These are phyloP conservation scores for Glossosoma conforme DNA, from an alignment of 1,140 invertebrate species.

Conservation along the genomic window DNA sequence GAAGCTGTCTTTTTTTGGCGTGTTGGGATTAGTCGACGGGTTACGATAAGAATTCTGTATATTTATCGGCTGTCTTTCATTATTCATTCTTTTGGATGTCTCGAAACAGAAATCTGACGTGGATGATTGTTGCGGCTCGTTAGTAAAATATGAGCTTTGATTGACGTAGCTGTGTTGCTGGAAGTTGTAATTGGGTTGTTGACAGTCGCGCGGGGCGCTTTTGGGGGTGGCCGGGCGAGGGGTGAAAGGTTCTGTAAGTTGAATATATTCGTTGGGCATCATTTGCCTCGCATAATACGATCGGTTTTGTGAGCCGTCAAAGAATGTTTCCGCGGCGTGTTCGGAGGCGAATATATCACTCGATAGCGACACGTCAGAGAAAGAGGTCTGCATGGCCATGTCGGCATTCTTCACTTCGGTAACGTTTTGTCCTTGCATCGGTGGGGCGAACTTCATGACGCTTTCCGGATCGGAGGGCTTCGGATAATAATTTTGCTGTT, in stretches of 20 bases:
- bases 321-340: constrained; percentile 3
- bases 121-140: not conserved
- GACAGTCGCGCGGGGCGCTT: not conserved
- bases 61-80: not conserved
- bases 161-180: not conserved
- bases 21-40: too few relatives aligned
- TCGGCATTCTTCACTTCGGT: constrained; percentile 11
- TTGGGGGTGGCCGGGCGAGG: constrained; percentile 10
- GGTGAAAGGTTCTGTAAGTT: not conserved
- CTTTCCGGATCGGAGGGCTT: constrained; percentile 1
- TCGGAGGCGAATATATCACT: constrained; percentile 13
- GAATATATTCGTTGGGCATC: constrained; percentile 1
- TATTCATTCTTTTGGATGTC: not conserved
- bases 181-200: not conserved
- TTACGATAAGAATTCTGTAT: too few relatives aligned
- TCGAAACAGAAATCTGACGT: not conserved
- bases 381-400: constrained; percentile 15
- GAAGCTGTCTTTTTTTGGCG: not conserved
- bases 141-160: too few relatives aligned
- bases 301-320: constrained; percentile 4
- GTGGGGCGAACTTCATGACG: not conserved
- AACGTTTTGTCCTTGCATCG: not conserved
- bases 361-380: constrained; percentile 16
- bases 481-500: not conserved
- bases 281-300: not conserved